phyloP scores from a whole-genome alignment of 2,888 invertebrate genomes.

The Nineta flava region DNA sequence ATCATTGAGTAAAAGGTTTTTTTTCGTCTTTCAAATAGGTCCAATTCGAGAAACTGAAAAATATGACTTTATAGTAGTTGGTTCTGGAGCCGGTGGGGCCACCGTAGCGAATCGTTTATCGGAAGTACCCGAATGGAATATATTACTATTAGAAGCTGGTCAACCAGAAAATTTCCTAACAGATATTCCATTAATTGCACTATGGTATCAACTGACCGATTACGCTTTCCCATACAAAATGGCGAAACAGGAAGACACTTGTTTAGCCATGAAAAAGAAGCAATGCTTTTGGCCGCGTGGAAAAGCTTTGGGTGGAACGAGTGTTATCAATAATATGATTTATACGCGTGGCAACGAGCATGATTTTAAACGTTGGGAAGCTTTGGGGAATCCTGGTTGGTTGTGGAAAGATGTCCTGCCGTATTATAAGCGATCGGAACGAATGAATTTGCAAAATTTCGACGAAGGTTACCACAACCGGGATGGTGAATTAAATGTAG shows the following conservation, averaged over 20 bases:
- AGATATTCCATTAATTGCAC: constrained; percentile 30
- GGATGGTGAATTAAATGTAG: constrained; percentile 27
- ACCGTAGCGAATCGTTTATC: constrained; percentile 44
- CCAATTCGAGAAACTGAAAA: background rate
- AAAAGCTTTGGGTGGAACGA: constrained; percentile 37
- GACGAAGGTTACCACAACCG: constrained; percentile 24
- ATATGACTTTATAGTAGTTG: constrained; percentile 43
- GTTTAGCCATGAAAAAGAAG: constrained; percentile 29
- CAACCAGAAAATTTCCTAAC: constrained; percentile 29
- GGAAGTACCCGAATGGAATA: constrained; percentile 31
- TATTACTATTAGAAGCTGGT: constrained; percentile 34
- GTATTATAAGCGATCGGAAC: constrained; percentile 26
- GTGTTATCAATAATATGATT: constrained; percentile 32
- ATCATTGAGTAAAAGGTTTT: background rate
- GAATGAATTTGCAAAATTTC: constrained; percentile 20
- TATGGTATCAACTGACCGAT: constrained; percentile 27
- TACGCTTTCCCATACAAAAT: constrained; percentile 37
- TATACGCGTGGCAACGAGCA: constrained; percentile 40
- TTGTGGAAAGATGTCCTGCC: constrained; percentile 28
- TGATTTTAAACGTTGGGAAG: constrained; percentile 56
- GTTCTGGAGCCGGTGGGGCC: constrained; percentile 47
- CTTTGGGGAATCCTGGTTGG: constrained; percentile 39
- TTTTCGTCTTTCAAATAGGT: background rate
- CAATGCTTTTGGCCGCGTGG: constrained; percentile 35
- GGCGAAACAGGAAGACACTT: constrained; percentile 38